Evolutionary conservation across 2,888 invertebrate species (phyloP), one percentile per base, ranked within the genome.

Genomic region (Dascillus cervinus): DNA sequence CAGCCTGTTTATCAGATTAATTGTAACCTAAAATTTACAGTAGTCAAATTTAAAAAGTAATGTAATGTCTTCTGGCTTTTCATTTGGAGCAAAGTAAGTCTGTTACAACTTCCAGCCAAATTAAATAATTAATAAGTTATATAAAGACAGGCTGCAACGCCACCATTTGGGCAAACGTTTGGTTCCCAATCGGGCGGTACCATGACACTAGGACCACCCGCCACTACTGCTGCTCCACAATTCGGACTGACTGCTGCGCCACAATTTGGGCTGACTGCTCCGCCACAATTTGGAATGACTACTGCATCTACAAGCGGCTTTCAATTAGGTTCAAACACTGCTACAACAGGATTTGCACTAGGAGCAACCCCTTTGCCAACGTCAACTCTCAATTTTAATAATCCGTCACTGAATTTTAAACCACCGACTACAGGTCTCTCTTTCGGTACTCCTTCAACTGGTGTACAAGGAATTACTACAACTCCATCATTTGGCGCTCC

Each of bases 341-440:
- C 46, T 8, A 29, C 53, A 2, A 42, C 53, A 3, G 52, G 61
- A 3, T 53, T 64, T 2, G 50, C 59, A 1, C 64, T 66, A 45
- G 64, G 59, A 13, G 14, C 25, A n/a, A 22, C 22, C 10, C 12
- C 30, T 5, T 43, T 47, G 3, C 41, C 48, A 11, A 46, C 45
- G 8, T 48, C 52, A 11, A 38, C 43, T 2, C 22, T n/a, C 43
- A 9, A 52, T 50, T 3, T 49, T 50, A 1, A 15, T 23, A 6
- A n/a, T 12, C n/a, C n/a, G n/a, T n/a, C n/a, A n/a, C n/a, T n/a
- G n/a, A n/a, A n/a, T 11, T 28, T 28, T 10, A 10, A 11, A 28
- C 19, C 19, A 2, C 20, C 13, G 11, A 6, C 27, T 9, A 5
- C 26, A 20, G 26, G 26, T 10, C 13, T 32, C 9, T 6, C 10